Base-by-base conservation (phyloP, 2,113 vertebrate species). In the Ciconia stormi region DNA sequence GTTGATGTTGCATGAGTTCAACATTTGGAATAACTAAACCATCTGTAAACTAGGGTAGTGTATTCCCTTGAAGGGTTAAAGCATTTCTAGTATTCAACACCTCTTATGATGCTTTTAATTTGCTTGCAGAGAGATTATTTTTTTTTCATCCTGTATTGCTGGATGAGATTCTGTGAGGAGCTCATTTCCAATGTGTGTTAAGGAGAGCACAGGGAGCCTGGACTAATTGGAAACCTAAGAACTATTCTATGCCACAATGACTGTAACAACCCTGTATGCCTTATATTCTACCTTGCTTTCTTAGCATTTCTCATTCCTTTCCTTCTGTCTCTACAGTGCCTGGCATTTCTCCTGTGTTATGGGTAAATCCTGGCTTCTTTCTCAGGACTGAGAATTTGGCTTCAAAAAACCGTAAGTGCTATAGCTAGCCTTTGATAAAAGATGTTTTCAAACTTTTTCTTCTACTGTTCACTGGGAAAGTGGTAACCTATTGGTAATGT, bases 401-500 rank as follows among this genome's bases (percentile, higher is more conserved):
- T 90, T 89, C 6, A 18, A 79, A 79, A 80, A 72, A 62, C 4
- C 0, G 0, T 11, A 36, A 58, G 12, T 44, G 23, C 16, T 89
- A 46, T 13, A 90, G n/a, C 59, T 62, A 55, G 56, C 26, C 55
- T 81, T 63, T 74, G 56, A 63, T 40, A 84, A 92, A 92, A 66
- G 47, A 80, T 62, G 26, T 91, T 95, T 74, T 49, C 19, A 53
- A 63, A 5, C n/a, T 18, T 90, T 83, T 83, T 66, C 16, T 82
- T 84, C 52, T 58, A 13, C 73, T 89, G 20, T 78, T 4, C 18
- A 84, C 69, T 97, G 96, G 92, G 96, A 97, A 97, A 97, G 81
- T 76, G 21, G 83, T 97, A 97, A 97, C 83, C 91, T 96, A 79
- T n/a, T 90, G 87, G 89, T 84, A 94, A 94, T 95, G 94, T 91